Conservation (phyloP, 2,113 vertebrate genomes). For the Boleophthalmus pectinirostris region DNA sequence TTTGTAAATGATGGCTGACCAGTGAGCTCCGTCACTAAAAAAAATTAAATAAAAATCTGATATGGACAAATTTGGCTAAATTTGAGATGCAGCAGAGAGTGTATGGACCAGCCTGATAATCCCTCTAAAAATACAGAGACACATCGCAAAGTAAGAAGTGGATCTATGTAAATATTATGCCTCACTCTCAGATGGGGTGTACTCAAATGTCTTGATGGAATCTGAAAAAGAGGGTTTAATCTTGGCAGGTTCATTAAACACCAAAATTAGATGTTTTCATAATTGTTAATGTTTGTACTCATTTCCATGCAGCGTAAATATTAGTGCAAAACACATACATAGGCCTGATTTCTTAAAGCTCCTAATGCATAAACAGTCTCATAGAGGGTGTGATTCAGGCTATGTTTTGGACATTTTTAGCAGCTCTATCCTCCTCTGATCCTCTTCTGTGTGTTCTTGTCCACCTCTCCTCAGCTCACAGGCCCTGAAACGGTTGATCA, state of each 20-base stretch:
- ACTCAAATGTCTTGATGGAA: background rate
- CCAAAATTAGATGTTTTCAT: background rate
- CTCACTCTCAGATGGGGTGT: too few species aligned
- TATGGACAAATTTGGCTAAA: too few species aligned
- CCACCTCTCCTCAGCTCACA: conserved; percentile 10
- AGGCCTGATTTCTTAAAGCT: background rate
- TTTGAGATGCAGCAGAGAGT: too few species aligned
- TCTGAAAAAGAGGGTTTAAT: background rate
- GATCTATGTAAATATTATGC: too few species aligned
- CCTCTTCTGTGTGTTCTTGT: conserved; percentile 1
- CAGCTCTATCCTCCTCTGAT: background rate
- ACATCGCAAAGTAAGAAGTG: too few species aligned
- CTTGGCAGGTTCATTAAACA: background rate
- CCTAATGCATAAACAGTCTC: background rate
- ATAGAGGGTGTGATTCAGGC: background rate
- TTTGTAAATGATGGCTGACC: too few species aligned
- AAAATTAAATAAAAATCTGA: too few species aligned
- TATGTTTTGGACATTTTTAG: background rate
- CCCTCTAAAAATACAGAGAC: too few species aligned
- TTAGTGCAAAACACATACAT: too few species aligned
- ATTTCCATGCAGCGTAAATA: background rate
- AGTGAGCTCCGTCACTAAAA: too few species aligned
- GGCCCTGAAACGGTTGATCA: conserved; percentile 39
- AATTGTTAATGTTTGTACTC: background rate
- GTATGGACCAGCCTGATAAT: too few species aligned